Evolutionary conservation across 2,113 vertebrate species (phyloP).

Genomic region (Struthio camelus): DNA sequence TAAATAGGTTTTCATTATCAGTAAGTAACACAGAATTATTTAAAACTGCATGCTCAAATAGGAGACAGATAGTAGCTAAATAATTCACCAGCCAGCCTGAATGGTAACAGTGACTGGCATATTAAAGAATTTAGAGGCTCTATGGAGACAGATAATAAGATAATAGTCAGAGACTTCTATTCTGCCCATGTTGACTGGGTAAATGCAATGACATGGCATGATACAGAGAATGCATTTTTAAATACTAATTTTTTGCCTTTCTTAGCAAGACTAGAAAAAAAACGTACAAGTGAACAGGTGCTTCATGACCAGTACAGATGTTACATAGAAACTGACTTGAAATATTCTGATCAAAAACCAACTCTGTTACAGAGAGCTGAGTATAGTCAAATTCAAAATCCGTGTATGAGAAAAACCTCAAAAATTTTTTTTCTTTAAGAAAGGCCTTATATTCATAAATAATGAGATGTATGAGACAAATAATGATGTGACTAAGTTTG

Average conservation of each 20-base stretch:
- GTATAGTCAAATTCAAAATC: background rate
- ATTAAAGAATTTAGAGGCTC: constrained; percentile 8
- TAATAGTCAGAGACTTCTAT: background rate
- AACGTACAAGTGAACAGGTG: background rate
- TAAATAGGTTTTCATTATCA: background rate
- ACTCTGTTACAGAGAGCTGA: background rate
- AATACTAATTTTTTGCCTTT: background rate
- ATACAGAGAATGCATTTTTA: background rate
- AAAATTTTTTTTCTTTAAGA: constrained; percentile 40
- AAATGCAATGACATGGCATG: background rate
- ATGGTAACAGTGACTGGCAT: background rate
- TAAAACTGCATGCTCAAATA: background rate
- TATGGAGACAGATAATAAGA: background rate
- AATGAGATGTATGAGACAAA: constrained; percentile 30
- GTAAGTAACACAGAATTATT: background rate
- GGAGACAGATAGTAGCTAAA: background rate
- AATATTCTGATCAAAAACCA: background rate
- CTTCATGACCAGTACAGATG: background rate
- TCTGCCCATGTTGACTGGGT: background rate
- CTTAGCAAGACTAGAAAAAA: background rate
- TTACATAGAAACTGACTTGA: background rate
- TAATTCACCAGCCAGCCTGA: background rate
- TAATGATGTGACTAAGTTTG: background rate
- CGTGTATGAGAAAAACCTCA: background rate
- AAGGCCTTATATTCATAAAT: constrained; percentile 23